These are phyloP conservation scores for Neoarius graeffei DNA, from an alignment of 2,113 vertebrate genomes.

Conservation along the genomic window DNA sequence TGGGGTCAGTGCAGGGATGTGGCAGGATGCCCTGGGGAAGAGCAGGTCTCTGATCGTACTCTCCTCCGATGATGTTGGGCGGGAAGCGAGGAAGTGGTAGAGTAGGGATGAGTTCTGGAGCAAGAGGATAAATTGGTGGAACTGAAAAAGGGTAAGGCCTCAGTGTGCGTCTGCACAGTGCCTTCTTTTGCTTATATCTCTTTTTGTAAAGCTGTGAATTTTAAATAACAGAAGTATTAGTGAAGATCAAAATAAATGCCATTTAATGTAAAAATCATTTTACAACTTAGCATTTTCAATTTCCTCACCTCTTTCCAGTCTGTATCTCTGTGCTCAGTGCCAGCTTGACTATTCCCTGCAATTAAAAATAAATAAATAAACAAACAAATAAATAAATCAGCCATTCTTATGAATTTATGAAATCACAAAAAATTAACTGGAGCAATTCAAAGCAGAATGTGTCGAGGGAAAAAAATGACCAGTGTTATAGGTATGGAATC, in stretches of 20 bases:
- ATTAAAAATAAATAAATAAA: not conserved
- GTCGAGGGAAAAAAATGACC: not conserved
- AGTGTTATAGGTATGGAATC: not conserved
- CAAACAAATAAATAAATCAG: not conserved
- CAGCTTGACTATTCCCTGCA: constrained; percentile 40
- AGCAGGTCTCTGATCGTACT: constrained; percentile 65
- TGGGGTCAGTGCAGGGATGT: constrained; percentile 66
- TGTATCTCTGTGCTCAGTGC: constrained; percentile 54
- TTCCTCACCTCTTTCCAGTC: constrained; percentile 73
- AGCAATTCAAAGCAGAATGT: not conserved
- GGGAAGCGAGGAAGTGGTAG: constrained; percentile 58
- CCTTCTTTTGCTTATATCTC: constrained; percentile 35
- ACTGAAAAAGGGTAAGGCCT: not conserved
- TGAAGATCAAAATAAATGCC: not conserved
- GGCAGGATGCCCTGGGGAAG: constrained; percentile 62
- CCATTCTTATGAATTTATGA: not conserved
- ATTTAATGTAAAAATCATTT: not conserved
- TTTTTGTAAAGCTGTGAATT: constrained; percentile 67
- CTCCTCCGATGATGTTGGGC: constrained; percentile 74
- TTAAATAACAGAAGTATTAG: not conserved
- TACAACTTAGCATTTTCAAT: not conserved
- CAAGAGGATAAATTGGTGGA: constrained; percentile 13
- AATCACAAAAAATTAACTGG: not conserved
- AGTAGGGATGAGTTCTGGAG: constrained; percentile 41
- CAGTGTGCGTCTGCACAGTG: not conserved